Percentiles rank a stretch among this genome's conserved stretches.
phyloP scores from a whole-genome alignment of 2,888 invertebrate species.

The Marasmarcha lunaedactyla region DNA sequence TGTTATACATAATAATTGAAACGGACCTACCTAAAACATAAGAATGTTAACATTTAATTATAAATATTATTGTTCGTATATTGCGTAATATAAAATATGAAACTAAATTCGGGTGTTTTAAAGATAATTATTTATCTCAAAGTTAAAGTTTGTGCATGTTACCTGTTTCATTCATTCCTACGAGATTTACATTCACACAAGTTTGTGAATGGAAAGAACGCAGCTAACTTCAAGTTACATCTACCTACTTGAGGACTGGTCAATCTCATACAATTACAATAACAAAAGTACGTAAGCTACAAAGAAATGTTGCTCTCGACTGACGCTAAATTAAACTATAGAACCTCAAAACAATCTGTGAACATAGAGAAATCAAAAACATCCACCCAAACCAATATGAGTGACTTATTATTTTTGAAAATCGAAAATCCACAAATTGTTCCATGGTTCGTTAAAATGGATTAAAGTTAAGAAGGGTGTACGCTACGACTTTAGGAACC shows the following conservation, averaged over 20 bases:
- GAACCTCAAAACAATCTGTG: too few species aligned
- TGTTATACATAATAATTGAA: slow-evolving; percentile 46
- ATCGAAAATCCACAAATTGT: too few species aligned
- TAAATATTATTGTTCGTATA: slow-evolving; percentile 44
- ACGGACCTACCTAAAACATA: slow-evolving; percentile 60
- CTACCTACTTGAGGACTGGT: slow-evolving; percentile 47
- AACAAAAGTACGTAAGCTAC: slow-evolving; percentile 48
- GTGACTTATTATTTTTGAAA: too few species aligned
- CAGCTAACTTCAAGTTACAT: slow-evolving; percentile 53
- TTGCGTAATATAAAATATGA: slow-evolving; percentile 34
- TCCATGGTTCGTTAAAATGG: too few species aligned
- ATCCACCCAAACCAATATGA: not conserved
- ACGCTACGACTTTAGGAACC: slow-evolving; percentile 34
- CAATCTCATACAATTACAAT: slow-evolving; percentile 38
- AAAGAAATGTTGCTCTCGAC: slow-evolving; percentile 27
- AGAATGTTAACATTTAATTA: slow-evolving; percentile 2
- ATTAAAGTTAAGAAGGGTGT: too few species aligned
- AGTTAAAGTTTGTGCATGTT: slow-evolving; percentile 59
- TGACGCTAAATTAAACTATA: slow-evolving; percentile 21
- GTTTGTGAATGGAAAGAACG: slow-evolving; percentile 42
- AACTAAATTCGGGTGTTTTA: slow-evolving; percentile 32
- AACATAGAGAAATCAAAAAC: not conserved
- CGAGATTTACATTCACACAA: slow-evolving; percentile 55
- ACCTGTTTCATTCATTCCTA: slow-evolving; percentile 41
- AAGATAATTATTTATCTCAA: slow-evolving; percentile 37